Evolutionary conservation across 2,797 vertebrate species (phyloP), one percentile per base, ranked within the genome.

Genomic region (Botia almorhae): DNA sequence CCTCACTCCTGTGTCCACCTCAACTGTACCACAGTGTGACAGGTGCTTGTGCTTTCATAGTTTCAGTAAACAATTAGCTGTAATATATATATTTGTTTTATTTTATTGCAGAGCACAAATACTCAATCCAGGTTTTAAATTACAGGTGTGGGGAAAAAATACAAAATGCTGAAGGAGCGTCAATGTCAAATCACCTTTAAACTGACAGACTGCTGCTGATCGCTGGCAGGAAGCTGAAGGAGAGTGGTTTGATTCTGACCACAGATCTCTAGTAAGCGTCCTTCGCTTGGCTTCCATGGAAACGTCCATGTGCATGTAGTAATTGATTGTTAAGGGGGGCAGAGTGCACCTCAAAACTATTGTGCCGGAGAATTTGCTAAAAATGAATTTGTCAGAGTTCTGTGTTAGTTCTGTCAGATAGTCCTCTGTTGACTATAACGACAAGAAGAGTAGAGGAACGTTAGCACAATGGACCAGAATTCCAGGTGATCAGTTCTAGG

Each of bases 261-360:
- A 29, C 29, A 29, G 29, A 29, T 29, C 29, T 29, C 29, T 29
- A 29, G 29, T 29, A 29, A 29, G 29, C 29, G 29, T 29, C 29
- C 29, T 29, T 29, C 29, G 4, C 29, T 26, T 17, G 56, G 86
- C 87, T 87, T 91, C 85, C 73, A 4, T 29, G 29, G 12, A 69
- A 61, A 26, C 26, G 75, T 11, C 63, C 23, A 13, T n/a, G 8
- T 13, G 46, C 11, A 51, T 23, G 36, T 50, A 74, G 82, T 94
- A 94, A 93, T 91, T 94, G 91, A 93, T 93, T 91, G 87, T 88
- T 92, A 87, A 87, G 83, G 84, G 82, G 84, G 89, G 86, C 58
- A 13, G 53, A 36, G 53, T 19, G 58, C 14, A 58, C 72, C 81
- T 53, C 85, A 80, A 85, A 83, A 48, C 60, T 78, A 84, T 89